A percentile compares a stretch with the other conserved stretches of the same genome.
Evolutionary conservation across 2,113 vertebrate species (phyloP).

Genomic region (Semnornis frantzii): DNA sequence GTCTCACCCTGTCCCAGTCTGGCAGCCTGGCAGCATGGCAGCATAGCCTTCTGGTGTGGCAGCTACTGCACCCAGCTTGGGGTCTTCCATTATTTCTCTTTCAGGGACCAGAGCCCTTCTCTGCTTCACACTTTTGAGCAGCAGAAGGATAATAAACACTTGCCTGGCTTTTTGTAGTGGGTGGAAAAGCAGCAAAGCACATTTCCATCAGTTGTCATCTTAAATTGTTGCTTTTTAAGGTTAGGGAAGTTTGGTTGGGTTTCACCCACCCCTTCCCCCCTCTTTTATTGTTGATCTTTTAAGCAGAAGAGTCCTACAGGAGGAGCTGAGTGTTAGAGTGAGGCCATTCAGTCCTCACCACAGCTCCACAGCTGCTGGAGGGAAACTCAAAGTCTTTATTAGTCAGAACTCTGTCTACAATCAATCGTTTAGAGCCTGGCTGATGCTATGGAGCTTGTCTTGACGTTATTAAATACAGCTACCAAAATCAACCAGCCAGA

Average conservation of each 20-base stretch:
- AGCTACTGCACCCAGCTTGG: too few species aligned
- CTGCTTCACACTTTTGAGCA: constrained; percentile 27
- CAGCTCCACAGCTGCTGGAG: neutral
- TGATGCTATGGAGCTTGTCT: neutral
- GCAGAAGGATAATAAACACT: neutral
- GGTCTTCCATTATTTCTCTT: neutral
- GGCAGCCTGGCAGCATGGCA: too few species aligned
- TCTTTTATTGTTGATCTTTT: neutral
- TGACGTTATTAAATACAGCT: constrained; percentile 11
- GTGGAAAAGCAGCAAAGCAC: neutral
- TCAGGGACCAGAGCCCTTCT: neutral
- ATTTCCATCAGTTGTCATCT: neutral
- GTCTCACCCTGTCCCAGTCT: too few species aligned
- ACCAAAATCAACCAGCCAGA: neutral
- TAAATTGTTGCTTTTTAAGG: neutral
- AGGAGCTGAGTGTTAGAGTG: neutral
- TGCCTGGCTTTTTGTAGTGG: neutral
- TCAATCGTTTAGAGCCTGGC: neutral
- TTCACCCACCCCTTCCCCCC: too few species aligned
- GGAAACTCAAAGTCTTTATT: neutral
- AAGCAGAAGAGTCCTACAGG: neutral
- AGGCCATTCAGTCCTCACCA: neutral
- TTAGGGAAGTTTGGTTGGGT: neutral
- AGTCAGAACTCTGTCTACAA: neutral
- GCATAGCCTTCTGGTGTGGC: too few species aligned